A percentile compares a stretch with the other conserved stretches of the same genome.
Conservation (phyloP, 2,888 invertebrate species). For the Drosophila formosana region DNA sequence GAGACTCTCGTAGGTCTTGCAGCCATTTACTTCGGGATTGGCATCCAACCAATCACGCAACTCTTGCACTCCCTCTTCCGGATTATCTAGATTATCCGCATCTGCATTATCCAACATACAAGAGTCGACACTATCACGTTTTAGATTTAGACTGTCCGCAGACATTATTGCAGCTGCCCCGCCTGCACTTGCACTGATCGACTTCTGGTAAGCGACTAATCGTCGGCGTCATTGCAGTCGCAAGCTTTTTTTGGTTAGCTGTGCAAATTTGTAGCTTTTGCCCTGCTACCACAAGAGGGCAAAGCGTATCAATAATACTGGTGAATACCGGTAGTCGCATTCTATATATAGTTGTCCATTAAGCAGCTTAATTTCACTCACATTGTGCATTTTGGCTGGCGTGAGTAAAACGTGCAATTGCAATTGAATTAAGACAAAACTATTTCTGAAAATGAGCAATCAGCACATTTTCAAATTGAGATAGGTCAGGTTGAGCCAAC, state of each 20-base stretch:
- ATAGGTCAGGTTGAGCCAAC: constrained; percentile 33
- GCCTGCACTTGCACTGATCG: constrained; percentile 48
- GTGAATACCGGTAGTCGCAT: constrained; percentile 39
- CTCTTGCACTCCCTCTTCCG: constrained; percentile 70
- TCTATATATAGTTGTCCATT: constrained; percentile 56
- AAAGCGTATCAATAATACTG: constrained; percentile 32
- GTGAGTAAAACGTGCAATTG: constrained; percentile 22
- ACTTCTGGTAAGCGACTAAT: constrained; percentile 38
- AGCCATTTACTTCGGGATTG: constrained; percentile 84
- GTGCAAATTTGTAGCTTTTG: constrained; percentile 20
- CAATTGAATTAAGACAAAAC: constrained; percentile 34
- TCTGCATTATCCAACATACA: constrained; percentile 51
- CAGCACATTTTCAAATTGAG: constrained; percentile 49
- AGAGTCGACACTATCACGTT: constrained; percentile 7
- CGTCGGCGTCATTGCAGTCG: constrained; percentile 29
- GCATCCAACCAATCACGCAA: constrained; percentile 83
- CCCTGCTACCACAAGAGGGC: constrained; percentile 1
- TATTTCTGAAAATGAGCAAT: constrained; percentile 31
- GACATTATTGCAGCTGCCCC: constrained; percentile 10
- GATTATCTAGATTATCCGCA: constrained; percentile 31
- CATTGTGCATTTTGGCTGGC: constrained; percentile 22
- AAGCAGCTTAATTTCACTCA: constrained; percentile 45
- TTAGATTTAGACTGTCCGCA: not conserved
- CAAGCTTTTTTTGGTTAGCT: constrained; percentile 37
- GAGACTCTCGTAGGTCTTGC: constrained; percentile 85